Percentiles rank a stretch among this genome's conserved stretches.
These are phyloP conservation scores for Thecophora atra DNA, from an alignment of 2,888 invertebrate genomes.

Conservation along the genomic window DNA sequence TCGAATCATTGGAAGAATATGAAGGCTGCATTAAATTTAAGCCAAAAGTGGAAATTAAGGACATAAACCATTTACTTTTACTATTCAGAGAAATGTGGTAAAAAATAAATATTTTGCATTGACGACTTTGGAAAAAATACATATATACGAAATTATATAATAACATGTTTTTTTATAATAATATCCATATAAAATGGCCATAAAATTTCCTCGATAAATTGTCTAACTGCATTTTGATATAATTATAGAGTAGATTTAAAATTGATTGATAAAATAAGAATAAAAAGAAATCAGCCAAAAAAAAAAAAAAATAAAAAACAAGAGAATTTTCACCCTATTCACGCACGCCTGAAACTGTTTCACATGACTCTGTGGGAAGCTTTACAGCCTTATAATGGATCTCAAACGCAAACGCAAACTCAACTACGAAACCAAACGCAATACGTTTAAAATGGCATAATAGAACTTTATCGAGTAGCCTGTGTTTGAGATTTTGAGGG, in stretches of 20 bases:
- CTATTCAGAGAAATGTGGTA: conserved; percentile 54
- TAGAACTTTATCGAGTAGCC: too few relatives aligned
- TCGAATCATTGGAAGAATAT: conserved; percentile 54
- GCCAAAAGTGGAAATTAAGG: conserved; percentile 50
- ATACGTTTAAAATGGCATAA: too few relatives aligned
- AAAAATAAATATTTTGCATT: background rate
- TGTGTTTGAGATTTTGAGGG: too few relatives aligned
- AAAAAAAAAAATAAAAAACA: background rate
- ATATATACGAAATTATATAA: too few relatives aligned
- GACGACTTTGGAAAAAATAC: too few relatives aligned
- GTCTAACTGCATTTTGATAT: background rate
- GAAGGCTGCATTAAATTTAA: conserved; percentile 50
- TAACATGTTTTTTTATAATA: background rate
- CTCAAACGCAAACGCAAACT: too few relatives aligned
- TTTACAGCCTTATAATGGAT: too few relatives aligned
- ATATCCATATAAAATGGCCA: background rate
- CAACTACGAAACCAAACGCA: too few relatives aligned
- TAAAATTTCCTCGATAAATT: background rate
- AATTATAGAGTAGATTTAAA: too few relatives aligned
- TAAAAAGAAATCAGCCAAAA: background rate
- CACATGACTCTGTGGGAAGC: too few relatives aligned
- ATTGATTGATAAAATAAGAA: background rate
- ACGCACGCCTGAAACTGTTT: too few relatives aligned
- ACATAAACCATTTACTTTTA: conserved; percentile 51
- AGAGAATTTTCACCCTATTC: background rate